Conservation (phyloP, 2,113 vertebrate genomes). For the Dissostichus mawsoni region DNA sequence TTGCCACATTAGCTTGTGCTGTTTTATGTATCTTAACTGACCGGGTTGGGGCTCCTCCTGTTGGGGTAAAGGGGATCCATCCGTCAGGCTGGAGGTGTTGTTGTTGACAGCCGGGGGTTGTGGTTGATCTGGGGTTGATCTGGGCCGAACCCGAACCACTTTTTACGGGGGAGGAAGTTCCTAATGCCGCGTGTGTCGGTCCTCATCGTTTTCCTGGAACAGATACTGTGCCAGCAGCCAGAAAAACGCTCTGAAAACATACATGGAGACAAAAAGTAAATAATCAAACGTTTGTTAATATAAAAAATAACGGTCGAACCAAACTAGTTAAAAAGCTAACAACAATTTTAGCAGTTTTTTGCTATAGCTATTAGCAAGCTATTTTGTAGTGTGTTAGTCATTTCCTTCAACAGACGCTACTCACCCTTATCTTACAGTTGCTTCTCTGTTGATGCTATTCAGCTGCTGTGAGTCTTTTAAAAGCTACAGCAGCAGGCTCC, state of each 20-base stretch:
- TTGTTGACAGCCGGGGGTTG: rapidly evolving
- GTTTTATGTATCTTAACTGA: background rate
- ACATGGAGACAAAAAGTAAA: background rate
- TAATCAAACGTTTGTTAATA: no score
- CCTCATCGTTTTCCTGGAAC: background rate
- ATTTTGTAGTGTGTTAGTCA: no score
- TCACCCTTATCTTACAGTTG: background rate
- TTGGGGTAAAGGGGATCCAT: background rate
- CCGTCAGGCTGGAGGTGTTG: background rate
- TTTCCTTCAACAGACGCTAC: background rate
- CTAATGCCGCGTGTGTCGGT: background rate
- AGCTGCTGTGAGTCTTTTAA: background rate
- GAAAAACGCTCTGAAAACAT: background rate
- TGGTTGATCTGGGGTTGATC: no score
- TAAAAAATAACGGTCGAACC: no score
- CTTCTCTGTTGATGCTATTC: background rate
- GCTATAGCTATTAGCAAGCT: no score
- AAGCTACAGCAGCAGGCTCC: background rate
- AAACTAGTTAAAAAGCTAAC: no score
- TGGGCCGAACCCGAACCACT: no score
- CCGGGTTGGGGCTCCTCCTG: background rate
- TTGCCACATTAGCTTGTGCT: no score
- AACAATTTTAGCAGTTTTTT: no score
- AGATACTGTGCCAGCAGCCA: background rate
- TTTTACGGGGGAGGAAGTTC: background rate